Base-by-base conservation (phyloP, 2,888 invertebrate genomes). In the Diploptera punctata region DNA sequence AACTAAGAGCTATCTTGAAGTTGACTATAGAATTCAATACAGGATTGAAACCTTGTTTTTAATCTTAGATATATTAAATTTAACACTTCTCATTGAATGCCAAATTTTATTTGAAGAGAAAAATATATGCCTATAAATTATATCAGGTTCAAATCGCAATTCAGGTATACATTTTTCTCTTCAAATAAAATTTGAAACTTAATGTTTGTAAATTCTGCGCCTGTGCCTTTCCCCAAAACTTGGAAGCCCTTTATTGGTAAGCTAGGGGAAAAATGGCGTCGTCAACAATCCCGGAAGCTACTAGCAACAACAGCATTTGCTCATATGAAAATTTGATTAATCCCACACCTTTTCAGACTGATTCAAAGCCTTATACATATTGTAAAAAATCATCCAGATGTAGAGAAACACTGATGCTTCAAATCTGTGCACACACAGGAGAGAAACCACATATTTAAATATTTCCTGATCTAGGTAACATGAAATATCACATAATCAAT, bases 291-390 rank as follows among this genome's bases (percentile, higher is more conserved):
- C n/a, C n/a, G n/a, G n/a, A n/a, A n/a, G n/a, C n/a, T n/a, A n/a
- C n/a, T n/a, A n/a, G n/a, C n/a, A n/a, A 88, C 77, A 89, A 89
- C 0, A 87, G 89, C 1, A 80, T 90, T 52, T 88, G 89, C 80
- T 21, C 90, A 90, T 78, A 31, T 33, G 33, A 10, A 33, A 7
- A 83, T n/a, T n/a, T n/a, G n/a, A n/a, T n/a, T n/a, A n/a, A n/a
- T n/a, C n/a, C n/a, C n/a, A n/a, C 86, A 65, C 85, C 87, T 47
- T 87, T 87, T 4, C 90, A 90, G 80, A 83, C 83, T 43, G 83
- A 86, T 72, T 81, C 82, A 61, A 87, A 86, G 74, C 87, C 90
- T 2, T 86, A 85, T 79, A 82, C 83, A 31, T 91, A 87, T 75
- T 90, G 90, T 78, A 83, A 81, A 18, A 86, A 87, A 62, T 80